Evolutionary conservation across 64 coral and sea anemone genomes (phyloP), one percentile per base, ranked within the genome.

Genomic region (Pocillopora verrucosa): DNA sequence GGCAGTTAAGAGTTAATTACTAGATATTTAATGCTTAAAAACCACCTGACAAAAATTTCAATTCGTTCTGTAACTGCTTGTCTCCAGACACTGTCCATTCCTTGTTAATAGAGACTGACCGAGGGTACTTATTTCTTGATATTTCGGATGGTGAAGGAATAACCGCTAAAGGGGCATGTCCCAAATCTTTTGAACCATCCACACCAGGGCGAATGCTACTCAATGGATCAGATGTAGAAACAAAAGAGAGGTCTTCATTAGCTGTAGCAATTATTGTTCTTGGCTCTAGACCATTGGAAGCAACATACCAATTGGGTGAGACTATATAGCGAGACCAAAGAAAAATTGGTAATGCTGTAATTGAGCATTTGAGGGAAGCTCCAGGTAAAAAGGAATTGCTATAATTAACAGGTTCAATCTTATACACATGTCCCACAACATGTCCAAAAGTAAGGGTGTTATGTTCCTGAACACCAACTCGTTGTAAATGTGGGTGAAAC

Each of bases 281-380:
- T 4, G 94, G 56, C 19, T 89, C 65, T 61, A 95, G 57, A 58
- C 86, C 89, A 58, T 70, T 62, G 10, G 86, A 78, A 24, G 79
- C 80, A 56, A 95, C 59, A 35, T 95, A 95, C 94, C 94, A 95
- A 63, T 95, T 95, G 10, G 94, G 94, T 37, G 74, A 51, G 0
- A 79, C 51, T 13, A 79, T 19, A 60, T 58, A 59, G 22, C 76
- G 45, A 4, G 76, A 24, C 14, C 17, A 11, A 7, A 24, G 41
- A 22, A 9, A 1, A 1, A 59, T 2, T 16, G 68, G 68, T 5
- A 72, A 5, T 1, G 76, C 12, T n/a, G 3, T 5, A 25, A 79
- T 56, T 60, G 11, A 25, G 56, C 76, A 59, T 26, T 22, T 79
- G 2, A 60, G 41, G 3, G 65, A 76, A 37, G 60, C 60, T 63